These are phyloP conservation scores for Camponotus fellah DNA, from an alignment of 2,888 invertebrate genomes.

Conservation along the genomic window DNA sequence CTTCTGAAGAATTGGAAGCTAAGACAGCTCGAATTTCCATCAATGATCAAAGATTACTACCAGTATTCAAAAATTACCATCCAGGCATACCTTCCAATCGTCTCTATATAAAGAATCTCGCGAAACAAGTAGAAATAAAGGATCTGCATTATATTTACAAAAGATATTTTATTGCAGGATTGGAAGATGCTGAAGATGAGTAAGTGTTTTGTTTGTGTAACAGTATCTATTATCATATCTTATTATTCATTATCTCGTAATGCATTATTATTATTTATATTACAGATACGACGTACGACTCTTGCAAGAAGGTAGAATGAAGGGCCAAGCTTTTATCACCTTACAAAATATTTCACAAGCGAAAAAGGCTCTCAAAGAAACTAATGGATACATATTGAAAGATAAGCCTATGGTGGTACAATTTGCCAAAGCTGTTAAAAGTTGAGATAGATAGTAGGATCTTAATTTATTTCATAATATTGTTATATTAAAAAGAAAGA, in stretches of 20 bases:
- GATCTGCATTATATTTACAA: conserved; percentile 93
- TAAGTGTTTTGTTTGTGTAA: conserved; percentile 57
- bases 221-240: background rate
- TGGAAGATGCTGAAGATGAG: conserved; percentile 80
- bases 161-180: conserved; percentile 88
- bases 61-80: conserved; percentile 95
- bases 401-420: conserved; percentile 97
- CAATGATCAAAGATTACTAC: conserved; percentile 90
- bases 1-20: conserved; percentile 89
- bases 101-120: conserved; percentile 97
- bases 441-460: conserved; percentile 52
- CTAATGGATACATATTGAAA: conserved; percentile 95
- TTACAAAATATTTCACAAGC: conserved; percentile 91
- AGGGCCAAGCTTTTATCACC: conserved; percentile 97
- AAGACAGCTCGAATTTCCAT: conserved; percentile 89
- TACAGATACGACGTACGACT: conserved; percentile 90
- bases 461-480: conserved; percentile 6
- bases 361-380: conserved; percentile 92
- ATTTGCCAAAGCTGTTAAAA: conserved; percentile 88
- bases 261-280: conserved; percentile 47
- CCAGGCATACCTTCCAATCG: conserved; percentile 93
- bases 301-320: conserved; percentile 98
- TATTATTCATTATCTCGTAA: background rate
- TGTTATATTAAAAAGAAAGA: background rate
- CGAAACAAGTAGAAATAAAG: conserved; percentile 92